phyloP scores from a whole-genome alignment of 2,113 vertebrate species.

The Martes martes region DNA sequence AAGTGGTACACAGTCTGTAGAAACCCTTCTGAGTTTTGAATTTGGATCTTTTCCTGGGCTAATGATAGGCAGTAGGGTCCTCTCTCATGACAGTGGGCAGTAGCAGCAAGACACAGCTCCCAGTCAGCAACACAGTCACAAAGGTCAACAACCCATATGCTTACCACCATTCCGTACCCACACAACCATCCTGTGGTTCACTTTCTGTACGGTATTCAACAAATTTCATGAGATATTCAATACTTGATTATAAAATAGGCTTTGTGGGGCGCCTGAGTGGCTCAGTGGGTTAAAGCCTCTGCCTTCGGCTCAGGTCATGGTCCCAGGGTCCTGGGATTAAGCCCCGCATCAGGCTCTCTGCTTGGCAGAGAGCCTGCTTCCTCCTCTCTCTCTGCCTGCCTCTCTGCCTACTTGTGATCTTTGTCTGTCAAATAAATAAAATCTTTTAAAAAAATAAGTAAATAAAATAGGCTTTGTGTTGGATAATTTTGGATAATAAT shows the following conservation, averaged over 20 bases:
- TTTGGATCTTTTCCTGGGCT: background rate
- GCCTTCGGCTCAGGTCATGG: no score
- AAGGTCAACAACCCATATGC: background rate
- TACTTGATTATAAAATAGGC: background rate
- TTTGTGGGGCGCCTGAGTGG: background rate
- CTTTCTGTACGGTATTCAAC: background rate
- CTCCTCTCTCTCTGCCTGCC: no score
- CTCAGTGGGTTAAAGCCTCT: no score
- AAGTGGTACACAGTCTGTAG: background rate
- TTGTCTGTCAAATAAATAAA: no score
- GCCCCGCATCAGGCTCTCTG: no score
- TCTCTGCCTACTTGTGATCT: no score
- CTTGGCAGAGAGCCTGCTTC: no score
- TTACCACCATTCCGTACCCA: background rate
- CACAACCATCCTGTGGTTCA: background rate
- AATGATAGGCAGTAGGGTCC: background rate
- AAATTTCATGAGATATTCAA: background rate
- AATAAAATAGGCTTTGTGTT: no score
- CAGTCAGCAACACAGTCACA: background rate
- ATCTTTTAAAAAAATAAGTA: no score
- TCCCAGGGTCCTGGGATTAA: no score
- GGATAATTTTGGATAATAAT: no score
- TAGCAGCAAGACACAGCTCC: background rate
- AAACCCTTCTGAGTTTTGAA: background rate
- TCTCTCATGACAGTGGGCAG: background rate